Evolutionary conservation across 2,888 invertebrate species (phyloP), one percentile per base, ranked within the genome.

Genomic region (Ennomos fuscantarius): DNA sequence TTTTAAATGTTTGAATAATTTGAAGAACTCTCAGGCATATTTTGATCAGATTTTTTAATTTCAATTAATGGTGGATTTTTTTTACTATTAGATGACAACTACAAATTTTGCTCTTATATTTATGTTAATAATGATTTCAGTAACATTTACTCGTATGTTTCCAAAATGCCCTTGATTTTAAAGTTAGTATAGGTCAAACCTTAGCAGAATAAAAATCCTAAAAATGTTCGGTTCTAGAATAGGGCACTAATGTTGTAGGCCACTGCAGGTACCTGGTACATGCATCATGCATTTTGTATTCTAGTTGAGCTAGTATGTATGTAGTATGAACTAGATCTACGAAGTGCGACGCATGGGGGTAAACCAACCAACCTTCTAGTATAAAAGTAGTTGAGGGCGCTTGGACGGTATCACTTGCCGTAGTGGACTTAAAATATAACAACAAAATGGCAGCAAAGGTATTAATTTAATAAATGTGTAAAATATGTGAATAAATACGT

Each of bases 361-460:
- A 86, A 81, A 71, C 24, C 24, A 24, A 24, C 24, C 24, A 24
- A 24, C 70, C 73, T 72, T 68, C 69, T 74, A 80, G 80, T 91
- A 91, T 91, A 91, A 81, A 91, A 88, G 84, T 81, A 69, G 77
- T 76, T 70, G 80, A 74, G 70, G 73, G 72, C 77, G 78, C 75
- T 72, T 70, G 74, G 72, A 69, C 73, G 55, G 82, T 87, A 91
- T 90, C 91, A 91, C 85, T 90, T 83, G 87, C 76, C 74, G 81
- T 78, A 79, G 84, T 80, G 84, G 79, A 85, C 78, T 83, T 84
- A 78, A 82, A 83, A 86, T 78, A 24, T 6, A 24, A 24, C 24
- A 81, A 73, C 82, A 87, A 81, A 88, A 91, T 91, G 91, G 89
- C 90, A 84, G 86, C 90, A 77, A 91, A 91, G 91, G 91, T 91